Base-by-base conservation (phyloP, 2,113 vertebrate species). In the Sander lucioperca region DNA sequence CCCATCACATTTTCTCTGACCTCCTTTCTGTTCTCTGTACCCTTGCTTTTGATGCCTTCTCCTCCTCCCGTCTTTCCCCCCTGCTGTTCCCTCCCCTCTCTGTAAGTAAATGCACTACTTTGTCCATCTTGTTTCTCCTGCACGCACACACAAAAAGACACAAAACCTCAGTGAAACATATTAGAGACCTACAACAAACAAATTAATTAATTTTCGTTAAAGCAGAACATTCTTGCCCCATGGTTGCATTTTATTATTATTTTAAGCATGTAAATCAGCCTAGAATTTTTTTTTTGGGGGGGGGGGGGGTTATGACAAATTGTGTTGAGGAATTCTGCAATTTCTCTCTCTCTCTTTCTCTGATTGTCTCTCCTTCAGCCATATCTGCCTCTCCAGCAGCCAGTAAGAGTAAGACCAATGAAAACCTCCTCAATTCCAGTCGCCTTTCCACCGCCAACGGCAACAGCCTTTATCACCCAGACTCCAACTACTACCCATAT, bases 401-500 rank as follows among this genome's bases (percentile, higher is more conserved):
- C 89, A 96, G 89, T 0, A 98, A 96, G 89, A 98, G 93, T 87
- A 97, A 96, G 95, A 96, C 96, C 83, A 98, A 96, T 1, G 97
- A 97, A 80, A 97, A 99, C 85, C 96, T 98, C 1, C 80, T 96
- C 3, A 96, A 96, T 74, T 94, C 96, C 2, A 96, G 96, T 77
- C 96, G 96, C 86, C 96, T 97, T 45, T 96, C 96, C 53, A 94
- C 97, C 13, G 93, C 95, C 86, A 97, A 97, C 90, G 97, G 96
- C 1, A 97, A 97, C 0, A 95, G 96, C 73, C 93, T 96, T 0
- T 98, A 97, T 94, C 97, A 97, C 74, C 91, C 96, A 0, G 96
- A 97, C 76, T 96, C 97, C 0, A 97, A 97, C 56, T 98, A 97
- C 86, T 98, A 95, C 94, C 96, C 96, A 67, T 97, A 96, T 80